phyloP scores from a whole-genome alignment of 2,113 vertebrate genomes.

The Peromyscus polionotus region DNA sequence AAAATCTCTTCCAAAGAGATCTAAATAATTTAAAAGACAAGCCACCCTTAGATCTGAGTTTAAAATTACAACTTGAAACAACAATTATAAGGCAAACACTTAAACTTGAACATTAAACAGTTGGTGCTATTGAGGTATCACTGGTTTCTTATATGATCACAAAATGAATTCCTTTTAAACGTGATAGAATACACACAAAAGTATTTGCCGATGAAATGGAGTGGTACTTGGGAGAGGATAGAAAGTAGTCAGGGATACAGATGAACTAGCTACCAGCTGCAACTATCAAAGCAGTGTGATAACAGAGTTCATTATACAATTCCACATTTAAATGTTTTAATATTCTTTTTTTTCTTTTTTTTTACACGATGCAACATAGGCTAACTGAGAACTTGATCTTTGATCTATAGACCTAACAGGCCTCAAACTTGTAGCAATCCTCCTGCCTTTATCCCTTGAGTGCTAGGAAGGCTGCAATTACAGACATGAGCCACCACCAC shows the following conservation, averaged over 20 bases:
- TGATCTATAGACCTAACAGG: background rate
- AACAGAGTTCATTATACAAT: background rate
- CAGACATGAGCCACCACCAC: background rate
- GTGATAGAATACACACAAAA: background rate
- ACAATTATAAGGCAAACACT: background rate
- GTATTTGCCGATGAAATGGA: constrained; percentile 24
- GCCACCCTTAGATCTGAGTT: background rate
- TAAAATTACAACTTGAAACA: constrained; percentile 23
- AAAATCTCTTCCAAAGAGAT: background rate
- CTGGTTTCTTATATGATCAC: background rate
- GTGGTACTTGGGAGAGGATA: background rate
- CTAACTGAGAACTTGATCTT: background rate
- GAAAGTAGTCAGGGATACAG: background rate
- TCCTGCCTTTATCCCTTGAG: background rate
- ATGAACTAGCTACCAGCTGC: background rate
- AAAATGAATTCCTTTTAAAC: background rate
- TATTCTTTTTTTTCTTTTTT: background rate
- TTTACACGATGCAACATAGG: background rate
- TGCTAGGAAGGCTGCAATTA: background rate
- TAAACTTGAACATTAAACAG: constrained; percentile 33
- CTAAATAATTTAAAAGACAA: constrained; percentile 53
- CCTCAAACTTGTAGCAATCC: background rate
- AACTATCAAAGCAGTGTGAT: background rate
- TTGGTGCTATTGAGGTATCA: constrained; percentile 14
- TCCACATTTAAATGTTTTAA: background rate